Evolutionary conservation across 2,797 vertebrate genomes (phyloP), one percentile per base, ranked within the genome.

Genomic region (Argyrosomus regius): DNA sequence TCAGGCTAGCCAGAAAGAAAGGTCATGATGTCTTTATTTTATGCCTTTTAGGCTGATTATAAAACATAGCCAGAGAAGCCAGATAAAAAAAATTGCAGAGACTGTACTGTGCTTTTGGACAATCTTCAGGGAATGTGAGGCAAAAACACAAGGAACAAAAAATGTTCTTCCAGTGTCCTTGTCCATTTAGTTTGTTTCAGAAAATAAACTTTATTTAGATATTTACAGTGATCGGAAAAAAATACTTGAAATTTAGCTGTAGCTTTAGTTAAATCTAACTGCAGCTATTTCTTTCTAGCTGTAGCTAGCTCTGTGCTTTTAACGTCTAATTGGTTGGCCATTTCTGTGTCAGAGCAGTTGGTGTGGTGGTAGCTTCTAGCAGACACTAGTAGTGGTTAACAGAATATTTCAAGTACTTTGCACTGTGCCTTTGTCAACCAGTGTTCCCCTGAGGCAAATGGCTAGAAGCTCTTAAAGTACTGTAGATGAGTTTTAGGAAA

Each of bases 401-500:
- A 66, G 14, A 41, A 24, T 24, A 52, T 39, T 66, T 22, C 28
- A 16, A 22, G 24, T 20, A 24, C 58, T 62, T 12, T 12, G 9
- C 53, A 28, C 12, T 20, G 49, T 22, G 22, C 1, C 20, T 52
- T 43, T 49, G 20, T 52, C 16, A 61, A 24, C 26, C 46, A 35
- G 13, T 39, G 16, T 39, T 72, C 54, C 62, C 49, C 24, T 35
- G 48, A 59, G 67, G 65, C 56, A 58, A 84, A 52, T 8, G 39
- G 45, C 75, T 35, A 0, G 22, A 26, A 72, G 50, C 52, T 56
- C 7, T 57, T 5, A 39, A 20, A 18, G 26, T 18, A 18, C 56
- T 66, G n/a, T 54, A n/a, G 61, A 46, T 65, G 57, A 75, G 24
- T 35, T 70, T 65, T 70, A 60, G 54, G 46, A n/a, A 81, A 71